Evolutionary conservation across 2,888 invertebrate species (phyloP).

Genomic region (Latheticus oryzae): DNA sequence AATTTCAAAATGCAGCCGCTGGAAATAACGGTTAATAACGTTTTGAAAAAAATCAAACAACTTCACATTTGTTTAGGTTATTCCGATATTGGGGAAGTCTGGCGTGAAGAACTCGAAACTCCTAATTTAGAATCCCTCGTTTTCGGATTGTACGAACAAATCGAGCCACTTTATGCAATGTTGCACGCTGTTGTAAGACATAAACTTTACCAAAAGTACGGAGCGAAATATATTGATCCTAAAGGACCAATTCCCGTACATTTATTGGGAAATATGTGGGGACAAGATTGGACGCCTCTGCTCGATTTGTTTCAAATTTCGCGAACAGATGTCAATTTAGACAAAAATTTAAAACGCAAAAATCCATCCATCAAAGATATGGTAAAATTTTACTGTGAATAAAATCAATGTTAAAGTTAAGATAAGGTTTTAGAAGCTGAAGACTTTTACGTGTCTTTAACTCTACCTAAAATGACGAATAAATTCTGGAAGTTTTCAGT

Average conservation of each 20-base stretch:
- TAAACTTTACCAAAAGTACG: slow-evolving; percentile 70
- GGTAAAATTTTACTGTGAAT: slow-evolving; percentile 60
- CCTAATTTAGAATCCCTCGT: slow-evolving; percentile 69
- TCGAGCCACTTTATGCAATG: slow-evolving; percentile 75
- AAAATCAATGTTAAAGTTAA: too few relatives aligned
- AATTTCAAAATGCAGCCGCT: slow-evolving; percentile 74
- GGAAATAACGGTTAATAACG: slow-evolving; percentile 71
- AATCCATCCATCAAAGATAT: slow-evolving; percentile 72
- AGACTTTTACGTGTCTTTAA: slow-evolving; percentile 76
- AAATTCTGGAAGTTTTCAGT: slow-evolving; percentile 74
- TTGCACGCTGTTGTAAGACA: slow-evolving; percentile 80
- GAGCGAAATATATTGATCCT: slow-evolving; percentile 67
- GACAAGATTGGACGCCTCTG: slow-evolving; percentile 76
- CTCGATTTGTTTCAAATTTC: slow-evolving; percentile 69
- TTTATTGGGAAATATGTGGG: slow-evolving; percentile 78
- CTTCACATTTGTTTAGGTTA: slow-evolving; percentile 69
- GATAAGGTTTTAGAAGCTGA: slow-evolving; percentile 70
- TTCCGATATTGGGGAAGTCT: slow-evolving; percentile 71
- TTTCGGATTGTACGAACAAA: slow-evolving; percentile 67
- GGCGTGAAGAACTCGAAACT: slow-evolving; percentile 76
- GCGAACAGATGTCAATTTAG: slow-evolving; percentile 65
- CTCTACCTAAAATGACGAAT: slow-evolving; percentile 71
- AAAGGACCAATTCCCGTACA: slow-evolving; percentile 76
- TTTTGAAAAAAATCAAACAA: slow-evolving; percentile 6
- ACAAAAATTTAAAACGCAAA: slow-evolving; percentile 66